Percentiles rank a stretch among this genome's conserved stretches.
Conservation (phyloP, 2,113 vertebrate genomes). For the Larimichthys polyactis region DNA sequence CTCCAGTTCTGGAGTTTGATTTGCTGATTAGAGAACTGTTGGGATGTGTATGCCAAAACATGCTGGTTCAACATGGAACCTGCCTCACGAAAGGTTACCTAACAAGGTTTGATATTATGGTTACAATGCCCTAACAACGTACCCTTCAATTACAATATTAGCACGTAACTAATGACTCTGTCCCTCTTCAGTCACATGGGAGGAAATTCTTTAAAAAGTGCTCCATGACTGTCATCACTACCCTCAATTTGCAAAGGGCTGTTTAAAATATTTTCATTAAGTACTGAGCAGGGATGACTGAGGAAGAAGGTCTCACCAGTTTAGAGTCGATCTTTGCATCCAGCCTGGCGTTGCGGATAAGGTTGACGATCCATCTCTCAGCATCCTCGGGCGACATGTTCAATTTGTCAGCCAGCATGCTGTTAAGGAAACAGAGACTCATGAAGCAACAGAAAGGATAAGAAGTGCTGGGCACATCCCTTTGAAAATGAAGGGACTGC, state of each 20-base stretch:
- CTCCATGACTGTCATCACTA: background rate
- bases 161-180: slow-evolving; percentile 30
- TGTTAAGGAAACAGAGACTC: slow-evolving; percentile 71
- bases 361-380: slow-evolving; percentile 98
- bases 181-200: slow-evolving; percentile 17
- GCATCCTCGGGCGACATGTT: slow-evolving; percentile 99
- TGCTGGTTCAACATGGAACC: slow-evolving; percentile 42
- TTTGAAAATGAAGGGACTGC: background rate
- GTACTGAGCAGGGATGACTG: slow-evolving; percentile 28
- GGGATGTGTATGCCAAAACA: slow-evolving; percentile 66
- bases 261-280: slow-evolving; percentile 35
- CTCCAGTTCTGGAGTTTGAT: slow-evolving; percentile 64
- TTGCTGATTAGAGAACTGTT: slow-evolving; percentile 79
- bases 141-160: slow-evolving; percentile 43
- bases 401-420: slow-evolving; percentile 98
- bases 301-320: slow-evolving; percentile 86
- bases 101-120: slow-evolving; percentile 28
- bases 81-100: slow-evolving; percentile 27
- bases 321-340: slow-evolving; percentile 99
- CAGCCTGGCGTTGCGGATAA: slow-evolving; percentile 96
- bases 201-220: background rate
- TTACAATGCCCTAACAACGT: slow-evolving; percentile 18
- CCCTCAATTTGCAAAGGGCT: background rate
- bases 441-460: slow-evolving; percentile 19
- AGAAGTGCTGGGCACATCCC: background rate